A percentile compares a stretch with the other conserved stretches of the same genome.
Conservation (phyloP, 2,797 vertebrate species). For the Halcyon badia region DNA sequence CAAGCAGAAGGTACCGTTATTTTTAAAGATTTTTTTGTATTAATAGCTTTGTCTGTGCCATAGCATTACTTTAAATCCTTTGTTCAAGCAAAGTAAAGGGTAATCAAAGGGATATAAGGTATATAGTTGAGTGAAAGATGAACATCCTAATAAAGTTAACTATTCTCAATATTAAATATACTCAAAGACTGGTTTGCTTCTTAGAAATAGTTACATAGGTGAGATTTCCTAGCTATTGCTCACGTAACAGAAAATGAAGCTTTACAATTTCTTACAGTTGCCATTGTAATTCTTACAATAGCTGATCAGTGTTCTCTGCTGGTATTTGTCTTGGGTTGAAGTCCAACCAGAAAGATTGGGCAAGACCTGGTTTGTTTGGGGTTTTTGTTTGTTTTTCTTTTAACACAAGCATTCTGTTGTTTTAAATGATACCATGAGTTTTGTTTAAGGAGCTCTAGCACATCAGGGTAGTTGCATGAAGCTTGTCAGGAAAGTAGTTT, state of each 20-base stretch:
- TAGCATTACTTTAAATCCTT: not conserved
- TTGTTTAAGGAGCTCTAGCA: not conserved
- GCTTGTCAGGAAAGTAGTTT: not conserved
- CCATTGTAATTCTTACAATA: not conserved
- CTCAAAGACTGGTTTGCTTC: not conserved
- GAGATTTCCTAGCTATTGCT: not conserved
- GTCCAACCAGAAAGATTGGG: not conserved
- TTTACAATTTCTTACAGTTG: not conserved
- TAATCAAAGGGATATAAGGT: not conserved
- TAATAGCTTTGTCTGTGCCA: not conserved
- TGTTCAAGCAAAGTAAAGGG: not conserved
- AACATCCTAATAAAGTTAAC: not conserved
- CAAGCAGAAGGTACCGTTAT: conserved; percentile 75
- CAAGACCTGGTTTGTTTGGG: not conserved
- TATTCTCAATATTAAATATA: not conserved
- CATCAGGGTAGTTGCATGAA: not conserved
- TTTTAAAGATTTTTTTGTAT: not conserved
- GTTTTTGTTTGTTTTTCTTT: not conserved
- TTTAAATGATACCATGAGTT: not conserved
- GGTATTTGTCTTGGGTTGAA: not conserved
- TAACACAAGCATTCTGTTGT: not conserved
- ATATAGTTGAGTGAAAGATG: not conserved
- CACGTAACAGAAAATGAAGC: not conserved
- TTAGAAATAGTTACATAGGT: not conserved
- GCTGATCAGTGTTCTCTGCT: accelerated